phyloP scores from a whole-genome alignment of 2,113 vertebrate genomes.

The Xiphorhynchus elegans region DNA sequence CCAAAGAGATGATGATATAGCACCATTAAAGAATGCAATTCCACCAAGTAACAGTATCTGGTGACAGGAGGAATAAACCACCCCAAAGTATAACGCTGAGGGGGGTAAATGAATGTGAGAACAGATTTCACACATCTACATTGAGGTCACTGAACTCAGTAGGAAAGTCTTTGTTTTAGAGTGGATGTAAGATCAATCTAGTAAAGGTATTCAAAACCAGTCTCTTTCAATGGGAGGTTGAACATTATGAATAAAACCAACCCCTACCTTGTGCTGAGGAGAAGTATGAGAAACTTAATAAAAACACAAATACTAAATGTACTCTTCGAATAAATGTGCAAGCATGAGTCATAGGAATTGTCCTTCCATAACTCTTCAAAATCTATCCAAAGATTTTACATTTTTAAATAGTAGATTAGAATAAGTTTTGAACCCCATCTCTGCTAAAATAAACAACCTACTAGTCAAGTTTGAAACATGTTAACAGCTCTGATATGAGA shows the following conservation, averaged over 20 bases:
- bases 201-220: neutral
- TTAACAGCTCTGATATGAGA: neutral
- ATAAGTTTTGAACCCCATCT: neutral
- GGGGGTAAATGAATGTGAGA: neutral
- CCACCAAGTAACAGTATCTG: neutral
- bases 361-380: neutral
- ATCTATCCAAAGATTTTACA: neutral
- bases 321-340: neutral
- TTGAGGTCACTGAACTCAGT: neutral
- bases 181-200: neutral
- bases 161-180: neutral
- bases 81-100: neutral
- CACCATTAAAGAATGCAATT: neutral
- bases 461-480: neutral
- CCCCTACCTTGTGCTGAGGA: neutral
- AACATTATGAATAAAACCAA: neutral
- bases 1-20: neutral
- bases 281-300: neutral
- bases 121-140: neutral
- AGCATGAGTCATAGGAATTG: neutral
- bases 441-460: neutral
- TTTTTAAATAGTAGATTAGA: neutral
- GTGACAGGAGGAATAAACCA: neutral
- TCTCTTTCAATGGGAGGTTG: neutral
- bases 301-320: neutral